phyloP scores from a whole-genome alignment of 2,113 vertebrate species.

The Poicephalus gulielmi region DNA sequence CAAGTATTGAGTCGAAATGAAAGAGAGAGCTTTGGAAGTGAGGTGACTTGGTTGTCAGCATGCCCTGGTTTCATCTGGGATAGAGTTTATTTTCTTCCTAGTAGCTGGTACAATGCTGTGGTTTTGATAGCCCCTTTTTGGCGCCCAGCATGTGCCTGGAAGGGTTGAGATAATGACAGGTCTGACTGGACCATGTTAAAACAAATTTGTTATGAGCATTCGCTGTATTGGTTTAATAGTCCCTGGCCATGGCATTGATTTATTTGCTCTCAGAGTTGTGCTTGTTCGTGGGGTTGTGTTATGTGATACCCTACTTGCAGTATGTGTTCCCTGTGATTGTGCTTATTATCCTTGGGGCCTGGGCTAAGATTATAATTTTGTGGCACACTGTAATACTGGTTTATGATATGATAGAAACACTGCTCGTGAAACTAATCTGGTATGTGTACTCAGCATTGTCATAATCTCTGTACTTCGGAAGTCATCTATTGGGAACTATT shows the following conservation, averaged over 20 bases:
- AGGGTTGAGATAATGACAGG: neutral
- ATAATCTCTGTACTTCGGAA: neutral
- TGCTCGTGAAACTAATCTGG: neutral
- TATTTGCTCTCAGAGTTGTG: neutral
- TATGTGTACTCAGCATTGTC: neutral
- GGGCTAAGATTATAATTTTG: neutral
- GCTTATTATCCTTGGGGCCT: neutral
- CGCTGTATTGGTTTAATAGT: neutral
- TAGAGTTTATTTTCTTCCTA: neutral
- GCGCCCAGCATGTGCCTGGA: neutral
- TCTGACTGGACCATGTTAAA: neutral
- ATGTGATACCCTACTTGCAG: neutral
- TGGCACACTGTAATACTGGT: neutral
- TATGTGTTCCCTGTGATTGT: neutral
- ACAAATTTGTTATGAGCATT: neutral
- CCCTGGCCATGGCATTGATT: fast-evolving
- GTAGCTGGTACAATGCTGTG: neutral
- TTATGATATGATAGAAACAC: neutral
- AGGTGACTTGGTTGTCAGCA: neutral
- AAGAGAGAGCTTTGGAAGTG: neutral
- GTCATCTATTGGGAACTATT: neutral
- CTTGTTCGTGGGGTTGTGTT: neutral
- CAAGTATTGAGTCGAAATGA: neutral
- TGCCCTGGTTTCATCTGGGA: neutral
- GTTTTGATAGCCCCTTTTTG: neutral